Base-by-base conservation (phyloP, 2,888 invertebrate species). In the Chironomus riparius region DNA sequence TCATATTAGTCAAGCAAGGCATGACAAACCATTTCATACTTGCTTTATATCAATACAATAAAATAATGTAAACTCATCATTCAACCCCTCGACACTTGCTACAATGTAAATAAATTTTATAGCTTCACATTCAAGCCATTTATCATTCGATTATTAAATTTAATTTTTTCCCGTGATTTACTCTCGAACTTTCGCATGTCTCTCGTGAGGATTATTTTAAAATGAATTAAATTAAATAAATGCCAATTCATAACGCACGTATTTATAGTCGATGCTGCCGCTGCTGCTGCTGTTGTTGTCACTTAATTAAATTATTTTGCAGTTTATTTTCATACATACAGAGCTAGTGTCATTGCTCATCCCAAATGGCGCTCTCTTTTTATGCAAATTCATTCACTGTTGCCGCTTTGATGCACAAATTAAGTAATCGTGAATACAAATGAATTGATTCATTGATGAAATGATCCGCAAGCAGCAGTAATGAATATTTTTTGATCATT, bases 111-210 rank as follows among this genome's bases (percentile, higher is more conserved):
- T 38, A 38, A 38, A 38, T 38, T 38, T 38, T 38, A 38, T 38
- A 38, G 38, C 38, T 38, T 1, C 38, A 56, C n/a, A 56, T 56
- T 56, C 70, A 47, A 70, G 22, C 56, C 70, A 70, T 70, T 70
- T 70, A 70, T 70, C 70, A 70, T 70, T 70, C 22, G 50, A 70
- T 70, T 70, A 70, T 70, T 70, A 70, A 70, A 70, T 70, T 70
- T 56, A 50, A 50, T 56, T 70, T 70, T 22, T 50, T 69, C 15
- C 10, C 38, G 38, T 38, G 38, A 38, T 38, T 56, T 56, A 18
- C 56, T 18, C 7, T 18, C 7, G 56, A 56, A 48, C 70, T 50
- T 70, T 47, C 47, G 65, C n/a, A 21, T 56, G 70, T 18, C 22
- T 70, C 70, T 48, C 70, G 24, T 18, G 70, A 47, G 70, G 56